Evolutionary conservation across 2,797 vertebrate genomes (phyloP).

Genomic region (Crossoptilon crossoptilon): DNA sequence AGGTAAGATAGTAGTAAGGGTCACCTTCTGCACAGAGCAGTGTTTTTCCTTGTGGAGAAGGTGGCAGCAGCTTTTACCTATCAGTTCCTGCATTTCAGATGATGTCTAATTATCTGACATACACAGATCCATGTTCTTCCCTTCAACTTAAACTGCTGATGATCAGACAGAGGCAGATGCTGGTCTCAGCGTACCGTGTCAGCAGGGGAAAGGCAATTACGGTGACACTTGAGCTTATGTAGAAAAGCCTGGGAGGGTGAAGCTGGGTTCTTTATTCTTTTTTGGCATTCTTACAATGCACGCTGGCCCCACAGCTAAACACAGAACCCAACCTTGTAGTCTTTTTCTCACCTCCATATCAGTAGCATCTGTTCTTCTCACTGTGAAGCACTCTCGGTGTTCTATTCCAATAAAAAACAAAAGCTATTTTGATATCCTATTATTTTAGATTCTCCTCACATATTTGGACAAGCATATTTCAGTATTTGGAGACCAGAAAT

Average conservation of each 20-base stretch:
- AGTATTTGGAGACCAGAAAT: background rate
- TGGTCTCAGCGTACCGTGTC: background rate
- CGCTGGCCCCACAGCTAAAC: background rate
- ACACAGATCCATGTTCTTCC: background rate
- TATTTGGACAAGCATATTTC: background rate
- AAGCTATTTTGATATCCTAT: background rate
- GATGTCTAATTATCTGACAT: background rate
- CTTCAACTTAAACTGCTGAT: background rate
- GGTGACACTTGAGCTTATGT: background rate
- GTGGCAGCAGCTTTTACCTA: background rate
- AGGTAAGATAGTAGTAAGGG: background rate
- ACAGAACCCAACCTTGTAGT: background rate
- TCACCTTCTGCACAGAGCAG: background rate
- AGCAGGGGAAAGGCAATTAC: rapidly evolving
- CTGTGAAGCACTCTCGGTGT: background rate
- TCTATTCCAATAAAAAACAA: background rate
- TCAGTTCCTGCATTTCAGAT: background rate
- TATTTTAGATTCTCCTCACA: background rate
- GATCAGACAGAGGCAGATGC: background rate
- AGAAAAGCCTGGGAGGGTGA: background rate
- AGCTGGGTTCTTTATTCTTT: background rate
- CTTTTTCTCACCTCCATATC: background rate
- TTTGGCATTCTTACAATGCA: background rate
- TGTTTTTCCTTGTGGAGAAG: background rate
- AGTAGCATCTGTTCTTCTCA: background rate